Evolutionary conservation across 2,113 vertebrate species (phyloP).

Genomic region (Mormyrus iriodes): DNA sequence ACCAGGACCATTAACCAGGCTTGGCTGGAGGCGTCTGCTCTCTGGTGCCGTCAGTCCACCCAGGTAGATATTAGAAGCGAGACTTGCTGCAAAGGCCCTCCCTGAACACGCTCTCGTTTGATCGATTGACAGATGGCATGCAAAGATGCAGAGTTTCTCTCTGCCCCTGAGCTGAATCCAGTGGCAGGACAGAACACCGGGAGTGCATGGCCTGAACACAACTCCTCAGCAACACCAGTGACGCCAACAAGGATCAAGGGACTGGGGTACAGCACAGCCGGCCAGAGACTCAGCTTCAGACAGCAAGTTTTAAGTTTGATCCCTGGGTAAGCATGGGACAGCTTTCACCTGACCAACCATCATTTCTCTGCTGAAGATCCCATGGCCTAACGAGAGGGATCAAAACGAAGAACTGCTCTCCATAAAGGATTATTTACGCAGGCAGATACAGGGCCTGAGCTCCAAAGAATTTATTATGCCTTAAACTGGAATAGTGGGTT

Average conservation of each 20-base stretch:
- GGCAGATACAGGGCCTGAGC: not conserved
- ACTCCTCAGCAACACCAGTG: not conserved
- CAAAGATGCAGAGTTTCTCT: not conserved
- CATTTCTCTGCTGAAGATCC: not conserved
- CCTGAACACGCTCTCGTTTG: not conserved
- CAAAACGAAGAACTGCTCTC: not conserved
- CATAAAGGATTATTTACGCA: not conserved
- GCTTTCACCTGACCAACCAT: not conserved
- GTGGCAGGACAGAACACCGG: not conserved
- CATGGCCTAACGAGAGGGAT: not conserved
- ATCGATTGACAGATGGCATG: not conserved
- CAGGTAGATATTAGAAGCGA: not conserved
- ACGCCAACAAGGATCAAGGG: not conserved
- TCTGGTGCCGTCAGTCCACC: not conserved
- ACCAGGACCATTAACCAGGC: slow-evolving; percentile 16
- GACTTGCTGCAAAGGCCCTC: not conserved
- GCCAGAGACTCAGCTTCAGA: not conserved
- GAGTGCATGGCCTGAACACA: not conserved
- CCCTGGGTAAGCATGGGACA: not conserved
- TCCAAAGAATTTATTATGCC: not conserved
- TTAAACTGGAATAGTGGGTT: not conserved
- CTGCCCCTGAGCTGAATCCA: not conserved
- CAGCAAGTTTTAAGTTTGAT: not conserved
- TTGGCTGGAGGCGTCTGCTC: not conserved
- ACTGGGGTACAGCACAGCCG: not conserved